Conservation (phyloP, 2,888 invertebrate genomes). For the Teinopalpus imperialis region DNA sequence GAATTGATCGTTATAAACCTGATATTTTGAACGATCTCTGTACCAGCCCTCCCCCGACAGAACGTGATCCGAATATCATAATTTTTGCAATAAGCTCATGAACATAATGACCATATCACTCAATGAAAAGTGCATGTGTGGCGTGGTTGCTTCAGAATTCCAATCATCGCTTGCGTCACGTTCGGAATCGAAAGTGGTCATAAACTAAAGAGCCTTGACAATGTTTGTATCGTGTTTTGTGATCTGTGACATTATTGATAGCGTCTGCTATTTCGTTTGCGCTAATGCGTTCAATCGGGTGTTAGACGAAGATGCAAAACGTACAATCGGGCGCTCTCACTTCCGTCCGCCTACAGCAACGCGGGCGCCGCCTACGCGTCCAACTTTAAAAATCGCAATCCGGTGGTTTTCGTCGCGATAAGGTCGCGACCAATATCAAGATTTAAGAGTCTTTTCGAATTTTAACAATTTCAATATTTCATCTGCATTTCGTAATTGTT, state of each 20-base stretch:
- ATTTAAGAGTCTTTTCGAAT: conserved; percentile 36
- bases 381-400: conserved; percentile 67
- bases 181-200: conserved; percentile 70
- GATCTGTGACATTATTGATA: conserved; percentile 71
- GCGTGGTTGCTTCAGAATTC: conserved; percentile 43
- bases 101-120: conserved; percentile 54
- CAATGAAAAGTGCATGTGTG: conserved; percentile 43
- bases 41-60: conserved; percentile 34
- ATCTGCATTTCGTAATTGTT: conserved; percentile 8
- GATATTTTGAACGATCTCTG: conserved; percentile 52
- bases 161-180: conserved; percentile 64
- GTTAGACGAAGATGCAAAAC: conserved; percentile 67
- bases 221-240: conserved; percentile 55
- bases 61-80: conserved; percentile 61
- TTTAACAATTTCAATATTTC: conserved; percentile 6
- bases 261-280: conserved; percentile 50
- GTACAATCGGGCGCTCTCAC: conserved; percentile 70
- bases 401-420: conserved; percentile 59
- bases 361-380: conserved; percentile 67
- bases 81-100: conserved; percentile 49
- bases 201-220: conserved; percentile 73
- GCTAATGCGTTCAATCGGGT: conserved; percentile 42
- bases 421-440: conserved; percentile 47
- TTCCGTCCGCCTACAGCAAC: conserved; percentile 76
- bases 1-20: conserved; percentile 41